phyloP scores from a whole-genome alignment of 2,888 invertebrate genomes.

The Agrotis clavis region DNA sequence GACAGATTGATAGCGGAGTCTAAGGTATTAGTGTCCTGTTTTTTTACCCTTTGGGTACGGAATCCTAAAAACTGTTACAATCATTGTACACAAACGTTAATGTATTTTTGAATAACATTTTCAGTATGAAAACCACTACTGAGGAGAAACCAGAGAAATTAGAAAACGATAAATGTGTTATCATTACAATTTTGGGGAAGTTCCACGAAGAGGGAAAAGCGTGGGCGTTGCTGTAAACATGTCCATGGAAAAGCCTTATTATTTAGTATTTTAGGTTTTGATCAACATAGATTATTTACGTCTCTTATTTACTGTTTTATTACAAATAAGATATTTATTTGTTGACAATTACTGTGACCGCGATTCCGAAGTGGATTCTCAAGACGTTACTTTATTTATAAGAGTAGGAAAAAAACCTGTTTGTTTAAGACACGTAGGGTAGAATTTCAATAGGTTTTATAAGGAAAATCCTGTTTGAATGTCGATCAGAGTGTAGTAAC shows the following conservation, averaged over 20 bases:
- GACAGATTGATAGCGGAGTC: no score
- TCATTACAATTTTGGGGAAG: constrained; percentile 1
- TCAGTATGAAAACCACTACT: background rate
- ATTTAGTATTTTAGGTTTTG: background rate
- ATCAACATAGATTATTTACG: constrained; percentile 4
- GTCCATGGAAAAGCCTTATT: constrained; percentile 8
- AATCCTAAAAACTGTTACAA: background rate
- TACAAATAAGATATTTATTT: background rate
- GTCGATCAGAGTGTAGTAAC: constrained; percentile 34
- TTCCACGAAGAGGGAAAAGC: constrained; percentile 14
- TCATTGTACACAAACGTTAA: background rate
- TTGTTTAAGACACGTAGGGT: constrained; percentile 16
- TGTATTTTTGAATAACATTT: background rate
- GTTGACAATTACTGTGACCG: constrained; percentile 7
- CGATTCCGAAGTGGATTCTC: constrained; percentile 5
- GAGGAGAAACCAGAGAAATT: constrained; percentile 15
- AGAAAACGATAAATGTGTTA: constrained; percentile 8
- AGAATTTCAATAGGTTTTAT: constrained; percentile 28
- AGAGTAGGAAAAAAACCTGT: constrained; percentile 19
- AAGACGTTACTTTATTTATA: constrained; percentile 5
- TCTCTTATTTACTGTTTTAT: constrained; percentile 2
- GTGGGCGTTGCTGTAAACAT: constrained; percentile 4
- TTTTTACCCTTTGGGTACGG: no score
- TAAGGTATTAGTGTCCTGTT: no score
- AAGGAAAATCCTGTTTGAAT: constrained; percentile 54